Evolutionary conservation across 2,888 invertebrate species (phyloP).

Genomic region (Drosophila tripunctata): DNA sequence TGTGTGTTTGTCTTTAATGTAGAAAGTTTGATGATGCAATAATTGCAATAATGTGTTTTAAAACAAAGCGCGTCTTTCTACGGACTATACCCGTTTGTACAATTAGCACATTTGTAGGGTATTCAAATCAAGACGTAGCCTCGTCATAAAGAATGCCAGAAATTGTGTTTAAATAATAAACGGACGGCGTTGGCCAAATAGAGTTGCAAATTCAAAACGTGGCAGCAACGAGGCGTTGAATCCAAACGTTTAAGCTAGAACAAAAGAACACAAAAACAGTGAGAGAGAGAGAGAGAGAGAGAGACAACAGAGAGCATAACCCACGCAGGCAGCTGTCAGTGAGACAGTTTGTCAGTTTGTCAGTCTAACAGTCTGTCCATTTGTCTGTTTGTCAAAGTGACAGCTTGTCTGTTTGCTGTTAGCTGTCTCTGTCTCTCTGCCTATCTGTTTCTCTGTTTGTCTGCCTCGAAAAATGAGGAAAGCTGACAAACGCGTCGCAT

Average conservation of each 20-base stretch:
- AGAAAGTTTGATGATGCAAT: too few relatives aligned
- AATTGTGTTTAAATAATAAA: conserved; percentile 45
- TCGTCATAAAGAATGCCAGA: conserved; percentile 57
- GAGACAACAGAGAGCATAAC: conserved; percentile 16
- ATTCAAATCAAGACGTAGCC: conserved; percentile 45
- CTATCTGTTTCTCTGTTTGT: not conserved
- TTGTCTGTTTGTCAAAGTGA: conserved; percentile 41
- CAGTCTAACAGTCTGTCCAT: conserved; percentile 52
- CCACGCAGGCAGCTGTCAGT: conserved; percentile 69
- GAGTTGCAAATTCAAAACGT: conserved; percentile 54
- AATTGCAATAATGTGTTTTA: too few relatives aligned
- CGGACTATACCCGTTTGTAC: not conserved
- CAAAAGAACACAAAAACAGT: conserved; percentile 47
- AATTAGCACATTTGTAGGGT: not conserved
- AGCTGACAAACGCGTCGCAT: conserved; percentile 59
- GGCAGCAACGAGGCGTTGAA: conserved; percentile 63
- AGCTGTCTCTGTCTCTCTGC: conserved; percentile 29
- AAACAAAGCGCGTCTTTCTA: not conserved
- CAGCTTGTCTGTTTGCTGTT: conserved; percentile 5
- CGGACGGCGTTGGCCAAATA: conserved; percentile 57
- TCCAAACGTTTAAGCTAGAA: conserved; percentile 62
- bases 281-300: not conserved
- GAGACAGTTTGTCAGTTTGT: conserved; percentile 49
- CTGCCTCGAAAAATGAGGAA: conserved; percentile 47
- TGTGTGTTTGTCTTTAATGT: too few relatives aligned